phyloP scores from a whole-genome alignment of 2,797 vertebrate genomes.

The Bovichtus variegatus region DNA sequence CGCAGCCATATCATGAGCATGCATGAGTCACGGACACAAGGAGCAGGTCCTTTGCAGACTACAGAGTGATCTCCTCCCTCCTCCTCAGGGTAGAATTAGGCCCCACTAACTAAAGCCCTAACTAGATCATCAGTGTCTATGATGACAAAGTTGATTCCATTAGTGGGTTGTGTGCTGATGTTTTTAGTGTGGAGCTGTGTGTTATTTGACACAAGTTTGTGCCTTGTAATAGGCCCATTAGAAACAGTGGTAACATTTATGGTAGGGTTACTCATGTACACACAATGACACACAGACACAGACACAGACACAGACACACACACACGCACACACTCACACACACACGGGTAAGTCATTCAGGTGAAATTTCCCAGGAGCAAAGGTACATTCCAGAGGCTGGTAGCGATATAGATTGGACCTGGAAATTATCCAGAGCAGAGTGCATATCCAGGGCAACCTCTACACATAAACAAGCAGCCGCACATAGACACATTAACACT shows the following conservation, averaged over 20 bases:
- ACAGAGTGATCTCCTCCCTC: constrained; percentile 58
- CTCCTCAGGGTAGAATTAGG: constrained; percentile 65
- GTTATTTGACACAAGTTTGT: constrained; percentile 58
- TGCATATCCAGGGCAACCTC: constrained; percentile 78
- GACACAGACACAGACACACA: constrained; percentile 11
- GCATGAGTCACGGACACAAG: constrained; percentile 67
- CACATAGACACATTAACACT: constrained; percentile 33
- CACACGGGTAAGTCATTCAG: constrained; percentile 65
- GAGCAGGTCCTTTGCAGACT: constrained; percentile 52
- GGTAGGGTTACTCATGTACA: constrained; percentile 65
- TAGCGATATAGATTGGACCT: constrained; percentile 75
- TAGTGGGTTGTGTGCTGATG: constrained; percentile 59
- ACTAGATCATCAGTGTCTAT: constrained; percentile 63
- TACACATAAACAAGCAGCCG: constrained; percentile 60
- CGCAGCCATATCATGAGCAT: constrained; percentile 55
- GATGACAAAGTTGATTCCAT: constrained; percentile 76
- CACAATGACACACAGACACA: constrained; percentile 14
- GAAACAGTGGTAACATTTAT: constrained; percentile 63
- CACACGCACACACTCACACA: constrained; percentile 15
- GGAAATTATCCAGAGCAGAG: constrained; percentile 77
- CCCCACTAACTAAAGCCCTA: constrained; percentile 41
- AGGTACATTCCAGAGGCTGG: constrained; percentile 78
- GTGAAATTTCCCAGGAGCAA: constrained; percentile 81
- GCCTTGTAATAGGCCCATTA: constrained; percentile 70
- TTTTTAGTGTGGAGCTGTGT: constrained; percentile 44